Evolutionary conservation across 2,888 invertebrate species (phyloP).

Genomic region (Melieria omissa): DNA sequence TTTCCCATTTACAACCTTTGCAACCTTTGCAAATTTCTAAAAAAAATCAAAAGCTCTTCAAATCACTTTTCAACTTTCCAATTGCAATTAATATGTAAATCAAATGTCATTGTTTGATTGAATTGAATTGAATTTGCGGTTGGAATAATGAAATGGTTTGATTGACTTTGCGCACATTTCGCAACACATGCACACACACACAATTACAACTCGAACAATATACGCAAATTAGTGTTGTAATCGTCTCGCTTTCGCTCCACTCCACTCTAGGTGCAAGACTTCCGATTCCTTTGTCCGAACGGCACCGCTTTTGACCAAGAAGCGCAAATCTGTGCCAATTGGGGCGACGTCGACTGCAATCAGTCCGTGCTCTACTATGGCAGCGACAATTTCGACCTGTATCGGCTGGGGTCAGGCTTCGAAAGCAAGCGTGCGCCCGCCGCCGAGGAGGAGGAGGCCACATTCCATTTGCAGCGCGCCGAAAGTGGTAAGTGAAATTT

Average conservation of each 20-base stretch:
- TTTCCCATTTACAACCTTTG: too few relatives aligned
- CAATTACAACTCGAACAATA: background rate
- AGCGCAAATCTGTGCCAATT: slow-evolving; percentile 90
- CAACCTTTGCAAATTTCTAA: too few relatives aligned
- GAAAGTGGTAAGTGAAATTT: slow-evolving; percentile 70
- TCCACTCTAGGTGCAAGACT: slow-evolving; percentile 75
- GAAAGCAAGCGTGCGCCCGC: slow-evolving; percentile 74
- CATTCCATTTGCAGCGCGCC: slow-evolving; percentile 78
- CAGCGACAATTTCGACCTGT: slow-evolving; percentile 88
- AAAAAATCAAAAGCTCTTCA: too few relatives aligned
- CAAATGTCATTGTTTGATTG: too few relatives aligned
- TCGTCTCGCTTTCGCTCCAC: background rate
- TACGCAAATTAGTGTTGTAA: background rate
- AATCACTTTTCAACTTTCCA: too few relatives aligned
- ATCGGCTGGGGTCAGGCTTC: slow-evolving; percentile 81
- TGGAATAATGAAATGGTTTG: too few relatives aligned
- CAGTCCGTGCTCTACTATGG: slow-evolving; percentile 82
- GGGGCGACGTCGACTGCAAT: slow-evolving; percentile 90
- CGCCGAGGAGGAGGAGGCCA: slow-evolving; percentile 76
- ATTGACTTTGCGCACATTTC: background rate
- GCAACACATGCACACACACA: background rate
- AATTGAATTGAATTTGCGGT: too few relatives aligned
- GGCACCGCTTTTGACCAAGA: slow-evolving; percentile 92
- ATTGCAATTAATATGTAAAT: too few relatives aligned
- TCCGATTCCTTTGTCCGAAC: slow-evolving; percentile 89